These are phyloP conservation scores for Pocillopora grandis DNA, from an alignment of 92 coral and sea anemone genomes.

Conservation along the genomic window DNA sequence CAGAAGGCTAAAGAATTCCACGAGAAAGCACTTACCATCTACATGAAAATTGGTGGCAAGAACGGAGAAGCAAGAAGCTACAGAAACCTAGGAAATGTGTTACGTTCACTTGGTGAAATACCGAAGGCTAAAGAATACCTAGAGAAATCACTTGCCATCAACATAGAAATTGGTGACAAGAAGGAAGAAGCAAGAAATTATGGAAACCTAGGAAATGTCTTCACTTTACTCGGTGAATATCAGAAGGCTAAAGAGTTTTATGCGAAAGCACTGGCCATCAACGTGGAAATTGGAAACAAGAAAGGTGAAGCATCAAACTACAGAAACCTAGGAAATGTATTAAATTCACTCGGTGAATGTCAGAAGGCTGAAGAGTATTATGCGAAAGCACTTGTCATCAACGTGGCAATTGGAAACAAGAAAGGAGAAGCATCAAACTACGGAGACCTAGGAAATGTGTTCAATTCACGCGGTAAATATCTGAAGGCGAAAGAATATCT, in stretches of 20 bases:
- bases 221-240: background rate
- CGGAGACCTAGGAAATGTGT: no score
- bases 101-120: background rate
- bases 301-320: background rate
- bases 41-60: background rate
- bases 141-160: background rate
- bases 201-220: background rate
- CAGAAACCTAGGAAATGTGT: background rate
- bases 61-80: background rate
- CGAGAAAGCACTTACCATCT: background rate
- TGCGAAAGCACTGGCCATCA: background rate
- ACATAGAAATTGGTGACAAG: background rate
- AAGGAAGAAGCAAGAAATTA: background rate
- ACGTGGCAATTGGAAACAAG: background rate
- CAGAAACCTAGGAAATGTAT: background rate
- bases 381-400: background rate
- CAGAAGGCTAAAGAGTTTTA: background rate
- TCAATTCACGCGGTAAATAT: fast-evolving
- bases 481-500: no score
- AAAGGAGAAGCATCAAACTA: no score
- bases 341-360: background rate
- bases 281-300: background rate
- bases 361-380: background rate
- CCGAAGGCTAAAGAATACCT: background rate
- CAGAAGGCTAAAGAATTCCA: background rate